These are phyloP conservation scores for Pituophis catenifer DNA, from an alignment of 2,113 vertebrate genomes.

Conservation along the genomic window DNA sequence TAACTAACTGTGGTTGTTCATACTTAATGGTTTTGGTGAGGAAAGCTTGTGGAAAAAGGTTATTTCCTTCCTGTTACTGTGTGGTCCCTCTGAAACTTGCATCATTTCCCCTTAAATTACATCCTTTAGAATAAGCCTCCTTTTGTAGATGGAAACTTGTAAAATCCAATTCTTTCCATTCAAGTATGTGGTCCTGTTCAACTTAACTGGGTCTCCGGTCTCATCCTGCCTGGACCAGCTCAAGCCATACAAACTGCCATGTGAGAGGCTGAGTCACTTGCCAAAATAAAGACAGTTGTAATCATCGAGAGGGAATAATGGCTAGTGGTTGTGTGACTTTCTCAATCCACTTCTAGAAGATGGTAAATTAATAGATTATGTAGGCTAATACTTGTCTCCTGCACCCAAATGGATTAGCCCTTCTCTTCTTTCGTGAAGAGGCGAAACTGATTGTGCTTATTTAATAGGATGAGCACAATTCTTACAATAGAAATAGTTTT, in stretches of 20 bases:
- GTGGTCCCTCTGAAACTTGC: not conserved
- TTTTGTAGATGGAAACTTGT: not conserved
- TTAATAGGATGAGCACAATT: not conserved
- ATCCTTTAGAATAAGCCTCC: not conserved
- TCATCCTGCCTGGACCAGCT: not conserved
- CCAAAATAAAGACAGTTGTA: not conserved
- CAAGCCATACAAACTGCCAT: not conserved
- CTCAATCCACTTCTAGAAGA: not conserved
- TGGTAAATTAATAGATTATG: not conserved
- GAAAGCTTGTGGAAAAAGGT: not conserved
- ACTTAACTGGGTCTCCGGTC: too few species aligned
- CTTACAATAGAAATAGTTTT: not conserved
- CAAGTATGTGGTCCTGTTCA: not conserved
- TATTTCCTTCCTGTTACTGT: not conserved
- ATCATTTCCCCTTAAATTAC: not conserved
- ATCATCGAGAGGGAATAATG: not conserved
- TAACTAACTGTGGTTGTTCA: not conserved
- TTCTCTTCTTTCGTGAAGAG: too few species aligned
- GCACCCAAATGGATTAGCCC: slow-evolving; percentile 11
- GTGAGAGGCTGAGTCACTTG: not conserved
- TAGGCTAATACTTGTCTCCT: not conserved
- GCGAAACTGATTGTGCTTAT: slow-evolving; percentile 3
- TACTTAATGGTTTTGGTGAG: not conserved
- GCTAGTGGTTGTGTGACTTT: not conserved
- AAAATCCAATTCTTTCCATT: not conserved